Percentiles rank a stretch among this genome's conserved stretches.
These are phyloP conservation scores for Parapristionchus giblindavisi DNA, from an alignment of 2,888 invertebrate species.

Conservation along the genomic window DNA sequence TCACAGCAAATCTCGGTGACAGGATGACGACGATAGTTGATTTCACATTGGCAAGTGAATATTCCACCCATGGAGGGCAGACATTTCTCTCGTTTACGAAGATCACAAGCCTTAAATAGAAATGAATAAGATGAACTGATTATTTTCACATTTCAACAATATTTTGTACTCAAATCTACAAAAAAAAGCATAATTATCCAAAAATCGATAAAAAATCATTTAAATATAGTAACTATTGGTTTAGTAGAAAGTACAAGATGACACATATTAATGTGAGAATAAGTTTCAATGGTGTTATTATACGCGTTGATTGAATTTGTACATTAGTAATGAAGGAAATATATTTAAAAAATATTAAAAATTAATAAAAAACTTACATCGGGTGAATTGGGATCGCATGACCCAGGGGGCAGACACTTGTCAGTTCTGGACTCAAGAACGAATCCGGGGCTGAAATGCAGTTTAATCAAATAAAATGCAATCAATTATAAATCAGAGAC, in stretches of 20 bases:
- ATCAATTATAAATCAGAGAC: too few species aligned
- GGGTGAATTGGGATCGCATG: conserved; percentile 61
- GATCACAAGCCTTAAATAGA: conserved; percentile 12
- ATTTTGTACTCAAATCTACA: too few species aligned
- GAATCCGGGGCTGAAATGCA: conserved; percentile 48
- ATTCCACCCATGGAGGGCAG: conserved; percentile 45
- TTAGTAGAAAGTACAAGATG: too few species aligned
- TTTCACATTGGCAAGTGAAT: conserved; percentile 62
- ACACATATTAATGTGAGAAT: too few species aligned
- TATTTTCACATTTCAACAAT: too few species aligned
- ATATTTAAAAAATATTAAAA: too few species aligned
- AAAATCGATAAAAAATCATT: too few species aligned
- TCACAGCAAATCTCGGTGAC: conserved; percentile 62
- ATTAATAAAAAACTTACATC: conserved; percentile 36
- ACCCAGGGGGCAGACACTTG: conserved; percentile 58
- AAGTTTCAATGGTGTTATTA: too few species aligned
- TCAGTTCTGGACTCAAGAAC: conserved; percentile 54
- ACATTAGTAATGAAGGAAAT: too few species aligned
- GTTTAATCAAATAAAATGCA: neutral
- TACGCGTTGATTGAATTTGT: too few species aligned
- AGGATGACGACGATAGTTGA: conserved; percentile 55
- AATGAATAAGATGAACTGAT: neutral
- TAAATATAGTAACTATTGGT: too few species aligned
- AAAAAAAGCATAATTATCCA: too few species aligned
- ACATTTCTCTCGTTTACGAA: conserved; percentile 41